Evolutionary conservation across 2,888 invertebrate genomes (phyloP).

Genomic region (Drosophila buzzatii): DNA sequence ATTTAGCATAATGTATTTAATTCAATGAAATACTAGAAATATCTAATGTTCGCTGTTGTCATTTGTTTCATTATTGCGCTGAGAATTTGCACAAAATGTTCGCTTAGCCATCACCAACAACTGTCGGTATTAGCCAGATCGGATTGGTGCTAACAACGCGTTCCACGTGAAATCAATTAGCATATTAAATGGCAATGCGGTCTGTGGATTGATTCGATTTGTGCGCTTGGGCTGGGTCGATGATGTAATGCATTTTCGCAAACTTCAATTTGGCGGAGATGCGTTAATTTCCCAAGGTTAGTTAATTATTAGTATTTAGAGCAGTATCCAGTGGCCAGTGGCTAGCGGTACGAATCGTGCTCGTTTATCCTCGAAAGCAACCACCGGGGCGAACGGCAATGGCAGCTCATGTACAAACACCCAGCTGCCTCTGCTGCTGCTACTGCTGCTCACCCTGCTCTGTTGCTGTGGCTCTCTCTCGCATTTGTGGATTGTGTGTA

Average conservation of each 20-base stretch:
- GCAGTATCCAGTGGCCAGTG: constrained; percentile 36
- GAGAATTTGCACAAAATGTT: constrained; percentile 10
- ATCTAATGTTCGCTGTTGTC: neutral
- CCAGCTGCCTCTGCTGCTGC: constrained; percentile 48
- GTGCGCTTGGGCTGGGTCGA: constrained; percentile 7
- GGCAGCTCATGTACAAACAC: constrained; percentile 34
- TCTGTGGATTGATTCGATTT: constrained; percentile 6
- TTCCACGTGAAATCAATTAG: constrained; percentile 78
- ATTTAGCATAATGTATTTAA: neutral
- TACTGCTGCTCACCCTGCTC: constrained; percentile 28
- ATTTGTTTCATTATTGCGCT: constrained; percentile 15
- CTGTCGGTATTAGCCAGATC: constrained; percentile 36
- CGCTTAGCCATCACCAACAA: constrained; percentile 9
- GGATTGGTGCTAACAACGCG: constrained; percentile 56
- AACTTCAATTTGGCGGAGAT: constrained; percentile 62
- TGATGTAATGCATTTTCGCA: constrained; percentile 73
- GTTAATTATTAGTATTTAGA: constrained; percentile 60
- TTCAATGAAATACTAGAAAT: neutral
- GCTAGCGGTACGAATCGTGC: constrained; percentile 24
- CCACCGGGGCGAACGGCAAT: constrained; percentile 46
- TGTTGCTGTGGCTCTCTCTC: constrained; percentile 16
- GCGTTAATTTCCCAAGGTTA: constrained; percentile 71
- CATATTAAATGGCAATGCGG: constrained; percentile 46
- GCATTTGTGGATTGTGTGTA: constrained; percentile 72
- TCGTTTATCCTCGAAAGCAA: constrained; percentile 23